Conservation (phyloP, 2,797 vertebrate genomes). For the Amblyopsis hoosieri region DNA sequence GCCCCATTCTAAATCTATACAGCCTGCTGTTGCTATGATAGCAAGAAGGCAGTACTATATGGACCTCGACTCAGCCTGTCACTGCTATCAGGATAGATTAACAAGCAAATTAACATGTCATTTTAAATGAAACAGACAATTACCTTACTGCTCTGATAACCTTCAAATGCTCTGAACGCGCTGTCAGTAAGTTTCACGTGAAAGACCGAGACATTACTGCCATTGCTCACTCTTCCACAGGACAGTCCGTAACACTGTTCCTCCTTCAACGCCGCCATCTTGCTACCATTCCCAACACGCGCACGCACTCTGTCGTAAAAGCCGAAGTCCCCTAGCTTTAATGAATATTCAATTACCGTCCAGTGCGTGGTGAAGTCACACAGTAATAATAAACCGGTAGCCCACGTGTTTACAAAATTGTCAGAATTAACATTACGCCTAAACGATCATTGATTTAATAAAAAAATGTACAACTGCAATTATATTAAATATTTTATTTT, state of each 20-base stretch:
- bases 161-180: slow-evolving; percentile 90
- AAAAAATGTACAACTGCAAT: too few species aligned
- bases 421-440: too few species aligned
- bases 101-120: slow-evolving; percentile 34
- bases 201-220: slow-evolving; percentile 91
- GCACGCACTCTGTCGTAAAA: slow-evolving; percentile 74
- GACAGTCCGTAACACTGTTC: slow-evolving; percentile 95
- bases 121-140: slow-evolving; percentile 17
- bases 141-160: slow-evolving; percentile 90
- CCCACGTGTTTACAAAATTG: not conserved
- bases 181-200: slow-evolving; percentile 98
- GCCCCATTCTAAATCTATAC: not conserved
- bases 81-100: slow-evolving; percentile 47
- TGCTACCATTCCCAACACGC: slow-evolving; percentile 86
- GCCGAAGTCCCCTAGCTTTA: slow-evolving; percentile 65
- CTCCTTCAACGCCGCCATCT: slow-evolving; percentile 99
- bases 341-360: slow-evolving; percentile 82
- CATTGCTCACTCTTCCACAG: slow-evolving; percentile 93
- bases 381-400: slow-evolving; percentile 8
- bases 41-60: slow-evolving; percentile 30
- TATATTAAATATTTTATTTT: too few species aligned
- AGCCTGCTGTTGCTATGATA: slow-evolving; percentile 10
- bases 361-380: slow-evolving; percentile 44
- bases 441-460: too few species aligned
- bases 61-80: slow-evolving; percentile 62